A percentile compares a stretch with the other conserved stretches of the same genome.
phyloP scores from a whole-genome alignment of 2,888 invertebrate species.

The Terebella lapidaria region DNA sequence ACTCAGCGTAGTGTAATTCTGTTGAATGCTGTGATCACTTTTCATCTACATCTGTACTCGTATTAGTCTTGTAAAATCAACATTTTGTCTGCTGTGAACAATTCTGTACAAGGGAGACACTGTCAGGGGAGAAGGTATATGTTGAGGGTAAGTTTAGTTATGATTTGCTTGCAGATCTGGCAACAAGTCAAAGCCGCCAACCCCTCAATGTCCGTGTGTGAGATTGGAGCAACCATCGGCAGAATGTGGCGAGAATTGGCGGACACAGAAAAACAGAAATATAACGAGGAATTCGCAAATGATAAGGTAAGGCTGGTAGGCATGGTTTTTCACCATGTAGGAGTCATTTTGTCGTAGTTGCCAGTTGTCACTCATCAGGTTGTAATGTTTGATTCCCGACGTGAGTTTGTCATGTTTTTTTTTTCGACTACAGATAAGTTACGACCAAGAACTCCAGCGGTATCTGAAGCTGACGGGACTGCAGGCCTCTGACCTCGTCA shows the following conservation, averaged over 20 bases:
- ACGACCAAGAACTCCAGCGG: conserved; percentile 25
- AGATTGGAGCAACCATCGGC: conserved; percentile 29
- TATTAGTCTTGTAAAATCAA: no score
- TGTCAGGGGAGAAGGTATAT: no score
- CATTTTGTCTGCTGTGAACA: no score
- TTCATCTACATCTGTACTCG: no score
- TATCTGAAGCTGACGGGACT: conserved; percentile 27
- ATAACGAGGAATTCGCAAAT: conserved; percentile 25
- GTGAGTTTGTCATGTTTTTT: not conserved
- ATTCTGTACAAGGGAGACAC: no score
- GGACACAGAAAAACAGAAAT: conserved; percentile 26
- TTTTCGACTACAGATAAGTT: conserved; percentile 10
- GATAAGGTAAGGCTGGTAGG: conserved; percentile 19
- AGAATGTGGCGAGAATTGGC: conserved; percentile 29
- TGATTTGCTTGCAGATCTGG: conserved; percentile 31
- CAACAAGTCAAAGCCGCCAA: conserved; percentile 26
- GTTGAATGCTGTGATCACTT: no score
- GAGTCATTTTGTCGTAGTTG: no score
- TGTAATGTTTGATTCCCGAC: no score
- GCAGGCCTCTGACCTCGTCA: conserved; percentile 27
- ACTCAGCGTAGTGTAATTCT: no score
- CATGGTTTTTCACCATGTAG: not conserved
- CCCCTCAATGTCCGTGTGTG: conserved; percentile 28
- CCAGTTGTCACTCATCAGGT: no score
- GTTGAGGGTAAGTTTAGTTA: no score